Conservation (phyloP, 2,797 vertebrate genomes). For the Clarias pachynema region DNA sequence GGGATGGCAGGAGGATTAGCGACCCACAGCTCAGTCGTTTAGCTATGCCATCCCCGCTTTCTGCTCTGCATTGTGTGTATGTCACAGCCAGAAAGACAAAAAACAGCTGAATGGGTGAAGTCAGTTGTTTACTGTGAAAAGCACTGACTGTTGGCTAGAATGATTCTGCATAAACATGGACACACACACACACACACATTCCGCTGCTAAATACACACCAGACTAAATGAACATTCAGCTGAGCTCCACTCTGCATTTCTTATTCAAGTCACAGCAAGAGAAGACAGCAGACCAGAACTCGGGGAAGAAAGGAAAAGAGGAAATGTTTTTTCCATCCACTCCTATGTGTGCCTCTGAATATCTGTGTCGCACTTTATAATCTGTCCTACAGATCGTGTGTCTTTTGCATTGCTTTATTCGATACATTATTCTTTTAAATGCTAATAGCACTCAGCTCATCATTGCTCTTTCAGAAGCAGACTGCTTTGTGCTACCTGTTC, state of each 20-base stretch:
- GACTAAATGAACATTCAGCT: constrained; percentile 63
- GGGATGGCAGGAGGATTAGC: constrained; percentile 74
- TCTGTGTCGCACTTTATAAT: neutral
- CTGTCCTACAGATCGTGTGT: neutral
- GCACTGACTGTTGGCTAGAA: constrained; percentile 42
- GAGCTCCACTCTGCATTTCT: constrained; percentile 70
- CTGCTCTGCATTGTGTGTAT: constrained; percentile 54
- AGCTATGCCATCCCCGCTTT: constrained; percentile 57
- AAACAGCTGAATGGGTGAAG: constrained; percentile 63
- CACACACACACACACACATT: constrained; percentile 42
- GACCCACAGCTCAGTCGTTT: constrained; percentile 60
- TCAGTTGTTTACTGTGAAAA: constrained; percentile 71
- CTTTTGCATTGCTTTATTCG: neutral
- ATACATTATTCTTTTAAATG: neutral
- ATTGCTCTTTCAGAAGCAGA: neutral
- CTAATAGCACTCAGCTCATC: neutral
- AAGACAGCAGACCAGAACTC: constrained; percentile 9
- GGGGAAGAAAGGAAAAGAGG: neutral
- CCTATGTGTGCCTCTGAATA: neutral
- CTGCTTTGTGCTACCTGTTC: neutral
- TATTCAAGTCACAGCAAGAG: constrained; percentile 67
- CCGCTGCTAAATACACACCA: constrained; percentile 47
- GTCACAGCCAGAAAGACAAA: constrained; percentile 49
- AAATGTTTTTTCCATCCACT: neutral
- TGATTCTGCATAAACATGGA: constrained; percentile 24